These are phyloP conservation scores for Hemistola chrysoprasaria DNA, from an alignment of 2,888 invertebrate species.

Conservation along the genomic window DNA sequence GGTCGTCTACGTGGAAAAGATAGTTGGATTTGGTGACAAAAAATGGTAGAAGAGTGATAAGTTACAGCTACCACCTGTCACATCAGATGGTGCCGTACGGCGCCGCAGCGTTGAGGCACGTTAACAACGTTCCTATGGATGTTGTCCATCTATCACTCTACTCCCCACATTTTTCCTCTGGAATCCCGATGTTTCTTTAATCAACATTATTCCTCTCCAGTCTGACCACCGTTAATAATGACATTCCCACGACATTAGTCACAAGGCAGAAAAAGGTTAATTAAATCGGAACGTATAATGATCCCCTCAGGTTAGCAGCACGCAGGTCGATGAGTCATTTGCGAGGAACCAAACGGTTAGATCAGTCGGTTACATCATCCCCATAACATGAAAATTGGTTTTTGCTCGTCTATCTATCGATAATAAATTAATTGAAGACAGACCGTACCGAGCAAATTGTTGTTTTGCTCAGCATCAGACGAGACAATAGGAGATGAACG, in stretches of 20 bases:
- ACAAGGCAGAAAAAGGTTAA: constrained; percentile 58
- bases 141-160: constrained; percentile 41
- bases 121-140: constrained; percentile 45
- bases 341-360: constrained; percentile 53
- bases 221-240: constrained; percentile 15
- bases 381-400: constrained; percentile 29
- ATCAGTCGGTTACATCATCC: constrained; percentile 61
- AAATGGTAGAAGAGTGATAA: constrained; percentile 49
- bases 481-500: constrained; percentile 21
- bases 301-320: constrained; percentile 37
- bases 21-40: constrained; percentile 51
- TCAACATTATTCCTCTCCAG: constrained; percentile 10
- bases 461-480: constrained; percentile 11
- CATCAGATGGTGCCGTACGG: constrained; percentile 37
- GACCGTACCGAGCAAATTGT: constrained; percentile 23
- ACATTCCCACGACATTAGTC: constrained; percentile 51
- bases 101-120: constrained; percentile 34
- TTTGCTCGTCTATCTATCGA: constrained; percentile 19
- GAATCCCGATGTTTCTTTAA: constrained; percentile 6
- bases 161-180: constrained; percentile 7
- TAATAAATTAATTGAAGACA: constrained; percentile 9
- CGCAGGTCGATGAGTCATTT: constrained; percentile 52
- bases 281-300: constrained; percentile 53
- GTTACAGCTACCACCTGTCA: constrained; percentile 41
- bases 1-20: constrained; percentile 46